Conservation (phyloP, 2,888 invertebrate genomes). For the Clistopyga incitator region DNA sequence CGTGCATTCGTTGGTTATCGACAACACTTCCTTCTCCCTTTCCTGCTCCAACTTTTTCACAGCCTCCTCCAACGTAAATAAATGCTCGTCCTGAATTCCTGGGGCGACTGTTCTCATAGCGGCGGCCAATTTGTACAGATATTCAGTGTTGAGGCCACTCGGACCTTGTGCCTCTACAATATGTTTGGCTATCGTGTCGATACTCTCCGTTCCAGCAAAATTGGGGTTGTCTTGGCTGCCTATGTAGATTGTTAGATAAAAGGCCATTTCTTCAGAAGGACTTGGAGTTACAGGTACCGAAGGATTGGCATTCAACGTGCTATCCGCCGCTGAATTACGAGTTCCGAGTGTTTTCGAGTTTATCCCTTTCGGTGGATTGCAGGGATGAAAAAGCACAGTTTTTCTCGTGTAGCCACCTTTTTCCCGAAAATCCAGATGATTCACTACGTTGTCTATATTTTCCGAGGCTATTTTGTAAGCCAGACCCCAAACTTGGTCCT, state of each 20-base stretch:
- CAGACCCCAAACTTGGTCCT: conserved; percentile 94
- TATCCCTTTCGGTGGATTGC: conserved; percentile 66
- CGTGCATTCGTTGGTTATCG: conserved; percentile 25
- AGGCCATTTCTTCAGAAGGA: conserved; percentile 85
- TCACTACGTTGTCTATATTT: conserved; percentile 89
- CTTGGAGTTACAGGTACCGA: conserved; percentile 67
- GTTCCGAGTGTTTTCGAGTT: conserved; percentile 73
- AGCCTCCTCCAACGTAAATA: conserved; percentile 89
- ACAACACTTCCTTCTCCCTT: conserved; percentile 43
- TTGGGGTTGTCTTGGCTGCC: conserved; percentile 93
- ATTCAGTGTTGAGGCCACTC: conserved; percentile 96
- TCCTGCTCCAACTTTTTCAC: conserved; percentile 84
- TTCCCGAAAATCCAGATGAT: conserved; percentile 95
- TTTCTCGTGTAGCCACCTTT: conserved; percentile 95
- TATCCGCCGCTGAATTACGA: conserved; percentile 15
- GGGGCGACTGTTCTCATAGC: conserved; percentile 92
- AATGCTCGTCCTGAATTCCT: conserved; percentile 90
- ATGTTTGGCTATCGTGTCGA: conserved; percentile 92
- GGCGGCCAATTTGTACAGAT: conserved; percentile 93
- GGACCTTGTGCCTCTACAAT: conserved; percentile 91
- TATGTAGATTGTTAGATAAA: conserved; percentile 92
- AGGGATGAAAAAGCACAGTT: conserved; percentile 90
- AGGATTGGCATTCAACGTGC: conserved; percentile 61
- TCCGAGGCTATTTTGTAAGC: conserved; percentile 93
- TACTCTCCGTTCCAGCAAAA: conserved; percentile 91